Base-by-base conservation (phyloP, 2,888 invertebrate species). In the Helobdella robusta region DNA sequence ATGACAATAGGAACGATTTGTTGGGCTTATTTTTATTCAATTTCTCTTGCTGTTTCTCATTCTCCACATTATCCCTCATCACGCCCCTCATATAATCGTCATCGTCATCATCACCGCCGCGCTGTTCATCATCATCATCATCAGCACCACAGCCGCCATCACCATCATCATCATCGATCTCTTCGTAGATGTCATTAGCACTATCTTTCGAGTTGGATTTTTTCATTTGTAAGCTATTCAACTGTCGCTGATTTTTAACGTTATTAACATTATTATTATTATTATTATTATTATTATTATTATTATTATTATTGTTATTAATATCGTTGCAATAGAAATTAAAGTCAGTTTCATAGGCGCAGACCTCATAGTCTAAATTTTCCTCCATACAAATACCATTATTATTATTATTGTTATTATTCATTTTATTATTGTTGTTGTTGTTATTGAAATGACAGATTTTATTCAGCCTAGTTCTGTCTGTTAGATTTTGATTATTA, bases 41-140 rank as follows among this genome's bases (percentile, higher is more conserved):
- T n/a, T n/a, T n/a, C n/a, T n/a, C n/a, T n/a, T n/a, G n/a, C n/a
- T n/a, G n/a, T n/a, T n/a, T n/a, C n/a, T n/a, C n/a, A n/a, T n/a
- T n/a, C n/a, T n/a, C n/a, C n/a, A n/a, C n/a, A n/a, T n/a, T n/a
- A n/a, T n/a, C n/a, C n/a, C n/a, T 18, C 18, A 30, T 34, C 58
- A 44, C 36, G 3, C 8, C 20, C 11, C 8, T 52, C 15, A 20
- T 20, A 20, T 8, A 48, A 32, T 32, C 54, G 18, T 5, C 44
- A 36, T 5, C 52, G 30, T 46, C 63, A 32, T 50, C 52, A 11
- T 4, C 25, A n/a, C 30, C 5, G 11, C 32, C 8, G 1, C n/a
- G 15, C n/a, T 50, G 50, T 59, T 46, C 56, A 44, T 44, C 62
- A 4, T 63, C 60, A 48, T 32, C 5, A 59, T 20, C 23, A 35